These are phyloP conservation scores for Sphaeridia pumilis DNA, from an alignment of 2,888 invertebrate genomes.

Conservation along the genomic window DNA sequence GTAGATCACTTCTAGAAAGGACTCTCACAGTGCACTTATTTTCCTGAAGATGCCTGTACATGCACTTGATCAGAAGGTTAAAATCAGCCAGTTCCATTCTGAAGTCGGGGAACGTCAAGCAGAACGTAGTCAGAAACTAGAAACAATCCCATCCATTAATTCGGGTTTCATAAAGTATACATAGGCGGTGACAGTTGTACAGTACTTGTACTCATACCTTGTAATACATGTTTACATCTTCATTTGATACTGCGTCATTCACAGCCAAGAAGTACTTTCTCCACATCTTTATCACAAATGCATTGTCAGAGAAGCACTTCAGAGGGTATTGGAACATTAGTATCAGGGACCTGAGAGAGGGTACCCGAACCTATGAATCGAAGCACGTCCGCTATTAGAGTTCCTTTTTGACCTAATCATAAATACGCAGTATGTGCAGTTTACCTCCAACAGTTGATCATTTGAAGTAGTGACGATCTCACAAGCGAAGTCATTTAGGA, in stretches of 20 bases:
- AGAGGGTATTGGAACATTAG: slow-evolving; percentile 12
- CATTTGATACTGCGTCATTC: slow-evolving; percentile 11
- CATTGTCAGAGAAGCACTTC: slow-evolving; percentile 3
- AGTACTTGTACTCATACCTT: slow-evolving; percentile 4
- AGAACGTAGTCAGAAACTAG: slow-evolving; percentile 14
- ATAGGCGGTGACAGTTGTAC: too few species aligned
- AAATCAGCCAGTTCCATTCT: slow-evolving; percentile 9
- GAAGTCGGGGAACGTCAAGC: slow-evolving; percentile 9
- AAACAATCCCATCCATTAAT: too few species aligned
- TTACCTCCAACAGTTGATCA: slow-evolving; percentile 8
- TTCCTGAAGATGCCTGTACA: slow-evolving; percentile 10
- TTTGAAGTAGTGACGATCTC: background rate
- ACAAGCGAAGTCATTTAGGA: slow-evolving; percentile 8
- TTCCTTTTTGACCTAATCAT: background rate
- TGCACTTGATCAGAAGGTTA: slow-evolving; percentile 10
- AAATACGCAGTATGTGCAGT: background rate
- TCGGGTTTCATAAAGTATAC: too few species aligned
- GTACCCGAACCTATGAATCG: slow-evolving; percentile 4
- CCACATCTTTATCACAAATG: slow-evolving; percentile 8
- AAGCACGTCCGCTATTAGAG: too few species aligned
- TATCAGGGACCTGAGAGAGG: slow-evolving; percentile 10
- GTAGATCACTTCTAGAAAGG: background rate
- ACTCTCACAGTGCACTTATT: slow-evolving; percentile 15
- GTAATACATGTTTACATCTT: slow-evolving; percentile 16
- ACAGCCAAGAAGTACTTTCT: slow-evolving; percentile 13